Evolutionary conservation across 2,888 invertebrate species (phyloP), one percentile per base, ranked within the genome.

Genomic region (Netelia virgata): DNA sequence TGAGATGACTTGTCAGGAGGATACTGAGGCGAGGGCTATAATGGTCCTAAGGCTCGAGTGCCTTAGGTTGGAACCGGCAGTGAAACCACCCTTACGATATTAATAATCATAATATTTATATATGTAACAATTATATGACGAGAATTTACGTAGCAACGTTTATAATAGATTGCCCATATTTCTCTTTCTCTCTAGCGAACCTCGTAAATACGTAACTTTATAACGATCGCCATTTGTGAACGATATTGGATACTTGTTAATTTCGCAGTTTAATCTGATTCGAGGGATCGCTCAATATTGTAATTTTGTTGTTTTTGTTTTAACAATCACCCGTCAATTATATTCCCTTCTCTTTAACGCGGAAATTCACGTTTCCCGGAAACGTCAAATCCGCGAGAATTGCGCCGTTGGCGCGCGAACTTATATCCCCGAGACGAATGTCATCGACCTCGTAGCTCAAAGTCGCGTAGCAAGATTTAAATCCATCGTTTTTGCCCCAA

Each of bases 361-460:
- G 23, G 64, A 72, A 72, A 72, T 78, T 55, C 70, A 61, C 47
- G 64, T 70, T 61, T 79, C 55, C 72, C 79, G 79, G 79, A 79
- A 79, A 73, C 66, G 79, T 73, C 72, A 64, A 70, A 73, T 10
- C 16, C 47, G 11, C 47, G 20, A 9, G 11, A 70, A 79, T 57
- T 79, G 72, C 79, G 79, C 55, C 63, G 79, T 79, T 80, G 72
- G 61, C 69, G 47, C 61, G 28, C n/a, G 3, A 36, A 61, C 1
- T 55, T 36, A 36, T 36, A 36, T 36, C 36, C 36, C 59, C 41
- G 36, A 18, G 20, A 18, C n/a, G 36, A 47, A 77, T 78, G 77
- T 78, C 77, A 78, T 69, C 61, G 61, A 78, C 79, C 73, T 80
- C 47, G 47, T 47, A 47, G 10, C 47, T 47, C 47, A 14, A 10